These are phyloP conservation scores for Seira ritae DNA, from an alignment of 2,888 invertebrate species.

Conservation along the genomic window DNA sequence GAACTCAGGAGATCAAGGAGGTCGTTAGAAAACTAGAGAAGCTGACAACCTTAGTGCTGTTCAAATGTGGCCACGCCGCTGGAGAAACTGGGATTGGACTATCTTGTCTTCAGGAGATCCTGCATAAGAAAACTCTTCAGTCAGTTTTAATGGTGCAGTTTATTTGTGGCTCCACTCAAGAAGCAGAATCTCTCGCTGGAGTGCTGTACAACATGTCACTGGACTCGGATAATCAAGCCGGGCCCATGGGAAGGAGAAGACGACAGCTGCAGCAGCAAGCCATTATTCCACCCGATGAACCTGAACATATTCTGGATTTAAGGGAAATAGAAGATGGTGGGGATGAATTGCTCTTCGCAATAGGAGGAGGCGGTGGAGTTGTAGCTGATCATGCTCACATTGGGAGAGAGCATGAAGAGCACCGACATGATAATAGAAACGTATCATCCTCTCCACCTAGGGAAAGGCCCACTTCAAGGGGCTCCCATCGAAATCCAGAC, in stretches of 20 bases:
- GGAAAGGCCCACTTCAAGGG: slow-evolving; percentile 37
- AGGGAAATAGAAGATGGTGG: slow-evolving; percentile 12
- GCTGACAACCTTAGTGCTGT: slow-evolving; percentile 50
- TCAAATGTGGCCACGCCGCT: slow-evolving; percentile 59
- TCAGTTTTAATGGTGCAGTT: slow-evolving; percentile 57
- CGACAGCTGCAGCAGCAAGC: neutral
- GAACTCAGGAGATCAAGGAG: slow-evolving; percentile 48
- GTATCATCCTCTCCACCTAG: neutral
- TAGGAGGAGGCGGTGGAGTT: slow-evolving; percentile 6
- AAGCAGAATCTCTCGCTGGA: slow-evolving; percentile 48
- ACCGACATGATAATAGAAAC: neutral
- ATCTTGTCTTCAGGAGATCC: slow-evolving; percentile 42
- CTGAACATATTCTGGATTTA: slow-evolving; percentile 25
- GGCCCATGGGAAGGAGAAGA: neutral
- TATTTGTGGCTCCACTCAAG: slow-evolving; percentile 42
- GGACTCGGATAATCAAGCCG: slow-evolving; percentile 30
- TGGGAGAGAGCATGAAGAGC: slow-evolving; percentile 1
- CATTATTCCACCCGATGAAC: neutral
- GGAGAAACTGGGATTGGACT: slow-evolving; percentile 58
- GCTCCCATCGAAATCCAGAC: slow-evolving; percentile 15
- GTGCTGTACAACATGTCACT: slow-evolving; percentile 39
- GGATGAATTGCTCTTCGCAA: slow-evolving; percentile 27
- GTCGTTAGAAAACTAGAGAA: slow-evolving; percentile 38
- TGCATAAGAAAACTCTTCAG: slow-evolving; percentile 42
- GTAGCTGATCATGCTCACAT: neutral